These are phyloP conservation scores for Cassiopea xamachana DNA, from an alignment of 30 jellyfish, hydroid and myxozoan genomes.

Conservation along the genomic window DNA sequence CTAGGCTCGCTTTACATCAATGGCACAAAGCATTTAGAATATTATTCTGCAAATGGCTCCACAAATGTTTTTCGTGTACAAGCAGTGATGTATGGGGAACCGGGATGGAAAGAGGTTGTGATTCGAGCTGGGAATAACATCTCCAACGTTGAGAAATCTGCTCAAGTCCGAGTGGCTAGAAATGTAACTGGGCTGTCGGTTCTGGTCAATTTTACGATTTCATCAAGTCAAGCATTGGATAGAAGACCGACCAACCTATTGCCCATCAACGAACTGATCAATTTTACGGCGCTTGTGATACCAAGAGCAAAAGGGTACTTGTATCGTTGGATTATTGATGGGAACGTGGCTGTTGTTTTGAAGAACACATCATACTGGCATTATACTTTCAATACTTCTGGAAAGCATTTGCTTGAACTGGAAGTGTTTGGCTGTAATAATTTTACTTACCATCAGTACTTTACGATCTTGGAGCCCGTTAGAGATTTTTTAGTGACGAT, in stretches of 20 bases:
- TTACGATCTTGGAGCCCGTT: constrained; percentile 29
- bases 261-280: constrained; percentile 28
- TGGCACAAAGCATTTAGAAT: not conserved
- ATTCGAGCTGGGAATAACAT: constrained; percentile 56
- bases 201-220: constrained; percentile 26
- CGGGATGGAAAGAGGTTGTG: constrained; percentile 25
- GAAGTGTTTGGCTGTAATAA: constrained; percentile 43
- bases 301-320: constrained; percentile 35
- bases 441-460: not conserved
- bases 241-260: constrained; percentile 5
- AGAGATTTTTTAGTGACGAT: constrained; percentile 20
- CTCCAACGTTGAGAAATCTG: not conserved
- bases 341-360: constrained; percentile 4
- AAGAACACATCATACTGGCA: constrained; percentile 7
- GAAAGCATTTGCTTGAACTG: not conserved
- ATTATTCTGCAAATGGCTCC: constrained; percentile 6
- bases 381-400: constrained; percentile 5
- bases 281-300: constrained; percentile 30
- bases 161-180: constrained; percentile 31
- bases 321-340: constrained; percentile 38
- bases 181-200: constrained; percentile 16
- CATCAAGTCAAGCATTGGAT: constrained; percentile 37
- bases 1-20: constrained; percentile 14
- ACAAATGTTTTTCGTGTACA: constrained; percentile 12
- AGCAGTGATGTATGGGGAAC: constrained; percentile 17